Evolutionary conservation across 2,113 vertebrate genomes (phyloP).

Genomic region (Pipra filicauda): DNA sequence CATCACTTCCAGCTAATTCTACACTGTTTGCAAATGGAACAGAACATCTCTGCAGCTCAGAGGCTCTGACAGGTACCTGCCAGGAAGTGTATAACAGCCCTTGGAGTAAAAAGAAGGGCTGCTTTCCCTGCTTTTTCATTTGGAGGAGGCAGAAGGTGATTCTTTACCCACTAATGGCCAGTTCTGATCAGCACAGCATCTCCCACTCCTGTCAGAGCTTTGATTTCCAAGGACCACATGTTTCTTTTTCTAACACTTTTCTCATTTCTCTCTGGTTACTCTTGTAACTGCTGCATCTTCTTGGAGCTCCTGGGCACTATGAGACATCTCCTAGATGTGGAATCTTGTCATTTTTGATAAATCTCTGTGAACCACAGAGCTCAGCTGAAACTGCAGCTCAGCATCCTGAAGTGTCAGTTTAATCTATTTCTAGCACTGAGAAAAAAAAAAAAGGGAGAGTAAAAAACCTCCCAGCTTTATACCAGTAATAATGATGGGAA

Average conservation of each 20-base stretch:
- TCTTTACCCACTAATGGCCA: not conserved
- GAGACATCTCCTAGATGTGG: conserved; percentile 12
- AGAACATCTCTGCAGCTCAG: not conserved
- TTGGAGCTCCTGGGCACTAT: conserved; percentile 28
- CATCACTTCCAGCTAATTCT: not conserved
- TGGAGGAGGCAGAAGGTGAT: not conserved
- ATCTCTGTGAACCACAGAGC: conserved; percentile 4
- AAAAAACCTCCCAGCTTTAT: not conserved
- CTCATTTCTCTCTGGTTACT: not conserved
- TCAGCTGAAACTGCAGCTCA: conserved; percentile 49
- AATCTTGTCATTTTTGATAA: conserved; percentile 52
- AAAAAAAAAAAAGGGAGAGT: not conserved
- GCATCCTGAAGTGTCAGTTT: conserved; percentile 42
- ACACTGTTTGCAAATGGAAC: not conserved
- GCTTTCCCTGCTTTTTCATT: not conserved
- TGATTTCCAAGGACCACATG: not conserved
- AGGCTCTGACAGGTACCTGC: not conserved
- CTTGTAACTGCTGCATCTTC: not conserved
- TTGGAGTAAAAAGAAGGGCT: not conserved
- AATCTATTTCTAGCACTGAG: conserved; percentile 33
- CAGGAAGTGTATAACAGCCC: not conserved
- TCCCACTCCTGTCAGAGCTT: not conserved
- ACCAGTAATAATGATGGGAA: not conserved
- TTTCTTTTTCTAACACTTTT: not conserved
- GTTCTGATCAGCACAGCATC: not conserved